These are phyloP conservation scores for Denticeps clupeoides DNA, from an alignment of 2,797 vertebrate genomes.

Conservation along the genomic window DNA sequence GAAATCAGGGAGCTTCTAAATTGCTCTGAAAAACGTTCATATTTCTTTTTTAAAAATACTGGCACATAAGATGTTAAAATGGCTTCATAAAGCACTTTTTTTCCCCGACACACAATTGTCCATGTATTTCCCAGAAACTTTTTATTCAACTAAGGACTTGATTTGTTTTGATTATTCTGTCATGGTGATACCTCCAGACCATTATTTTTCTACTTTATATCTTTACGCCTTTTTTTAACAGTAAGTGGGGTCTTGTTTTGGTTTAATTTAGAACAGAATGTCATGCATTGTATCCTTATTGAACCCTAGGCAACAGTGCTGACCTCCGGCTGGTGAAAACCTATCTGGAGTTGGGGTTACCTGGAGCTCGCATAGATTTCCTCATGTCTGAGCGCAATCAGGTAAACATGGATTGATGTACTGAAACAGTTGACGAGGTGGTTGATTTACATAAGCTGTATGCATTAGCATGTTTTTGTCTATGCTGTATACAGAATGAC, in stretches of 20 bases:
- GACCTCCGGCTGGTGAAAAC: conserved; percentile 95
- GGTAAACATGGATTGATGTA: conserved; percentile 40
- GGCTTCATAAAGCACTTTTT: too few relatives aligned
- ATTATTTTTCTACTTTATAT: too few relatives aligned
- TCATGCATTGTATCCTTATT: background rate
- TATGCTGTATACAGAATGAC: conserved; percentile 75
- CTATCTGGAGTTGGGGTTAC: conserved; percentile 91
- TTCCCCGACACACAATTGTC: too few relatives aligned
- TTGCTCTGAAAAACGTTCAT: too few relatives aligned
- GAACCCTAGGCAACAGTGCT: conserved; percentile 93
- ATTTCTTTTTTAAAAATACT: too few relatives aligned
- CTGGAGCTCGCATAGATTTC: conserved; percentile 89
- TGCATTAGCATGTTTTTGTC: background rate
- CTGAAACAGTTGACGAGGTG: background rate
- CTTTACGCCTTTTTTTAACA: too few relatives aligned
- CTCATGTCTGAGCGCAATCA: conserved; percentile 99
- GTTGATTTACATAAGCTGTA: background rate
- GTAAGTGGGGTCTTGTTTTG: too few relatives aligned
- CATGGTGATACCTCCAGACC: too few relatives aligned
- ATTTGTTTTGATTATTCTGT: too few relatives aligned
- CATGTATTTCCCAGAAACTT: background rate
- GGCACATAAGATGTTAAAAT: too few relatives aligned
- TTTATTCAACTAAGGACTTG: too few relatives aligned
- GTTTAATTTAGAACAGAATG: background rate
- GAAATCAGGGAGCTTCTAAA: too few relatives aligned